Conservation (phyloP, 2,888 invertebrate genomes). For the Drosophila kuntzei region DNA sequence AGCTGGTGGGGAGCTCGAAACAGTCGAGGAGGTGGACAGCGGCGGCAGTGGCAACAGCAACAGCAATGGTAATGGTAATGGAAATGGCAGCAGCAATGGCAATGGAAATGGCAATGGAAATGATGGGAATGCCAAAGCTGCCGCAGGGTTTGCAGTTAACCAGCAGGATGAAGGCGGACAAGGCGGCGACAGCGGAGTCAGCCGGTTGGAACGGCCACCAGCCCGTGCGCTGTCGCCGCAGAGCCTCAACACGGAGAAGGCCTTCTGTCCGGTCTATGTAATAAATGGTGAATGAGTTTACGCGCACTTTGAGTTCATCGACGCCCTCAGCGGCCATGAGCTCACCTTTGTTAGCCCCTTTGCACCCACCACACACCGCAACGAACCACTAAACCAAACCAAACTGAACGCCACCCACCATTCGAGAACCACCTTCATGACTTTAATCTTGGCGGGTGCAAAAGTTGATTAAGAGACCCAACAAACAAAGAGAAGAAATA, state of each 20-base stretch:
- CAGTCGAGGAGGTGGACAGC: conserved; percentile 82
- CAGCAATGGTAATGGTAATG: conserved; percentile 34
- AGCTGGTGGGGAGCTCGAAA: conserved; percentile 82
- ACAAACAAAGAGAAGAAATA: not conserved
- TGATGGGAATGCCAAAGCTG: conserved; percentile 1
- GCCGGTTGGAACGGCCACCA: conserved; percentile 42
- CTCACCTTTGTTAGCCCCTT: conserved; percentile 76
- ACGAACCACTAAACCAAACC: conserved; percentile 3
- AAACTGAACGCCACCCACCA: conserved; percentile 35
- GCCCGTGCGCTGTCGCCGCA: conserved; percentile 73
- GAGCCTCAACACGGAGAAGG: conserved; percentile 74
- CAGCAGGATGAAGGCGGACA: conserved; percentile 35
- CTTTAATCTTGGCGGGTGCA: conserved; percentile 5
- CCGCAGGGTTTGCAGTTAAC: not conserved
- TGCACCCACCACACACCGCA: conserved; percentile 15
- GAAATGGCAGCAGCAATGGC: conserved; percentile 12
- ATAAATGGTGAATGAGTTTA: conserved; percentile 85
- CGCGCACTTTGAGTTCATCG: conserved; percentile 84
- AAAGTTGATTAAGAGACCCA: not conserved
- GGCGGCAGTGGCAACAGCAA: conserved; percentile 49
- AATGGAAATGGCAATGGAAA: not conserved
- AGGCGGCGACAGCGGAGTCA: conserved; percentile 63
- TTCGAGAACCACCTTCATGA: conserved; percentile 42
- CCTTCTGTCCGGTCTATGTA: conserved; percentile 83
- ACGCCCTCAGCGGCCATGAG: conserved; percentile 80